Percentiles rank a stretch among this genome's conserved stretches.
Evolutionary conservation across 2,797 vertebrate species (phyloP).

Genomic region (Smutsia temminckii): DNA sequence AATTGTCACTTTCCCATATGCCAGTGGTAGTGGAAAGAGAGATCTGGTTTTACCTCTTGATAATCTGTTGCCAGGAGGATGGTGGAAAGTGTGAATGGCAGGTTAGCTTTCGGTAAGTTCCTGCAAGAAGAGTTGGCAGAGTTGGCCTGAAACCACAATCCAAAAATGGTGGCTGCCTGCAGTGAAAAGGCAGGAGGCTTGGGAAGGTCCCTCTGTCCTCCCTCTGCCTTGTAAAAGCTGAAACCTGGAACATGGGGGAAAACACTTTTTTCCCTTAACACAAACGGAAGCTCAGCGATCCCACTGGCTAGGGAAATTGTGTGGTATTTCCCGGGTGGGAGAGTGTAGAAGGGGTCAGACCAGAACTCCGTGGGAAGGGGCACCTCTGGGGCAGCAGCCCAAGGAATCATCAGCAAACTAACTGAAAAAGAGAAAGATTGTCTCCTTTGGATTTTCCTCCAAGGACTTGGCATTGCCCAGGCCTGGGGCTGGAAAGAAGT

Average conservation of each 20-base stretch:
- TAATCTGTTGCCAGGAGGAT: not conserved
- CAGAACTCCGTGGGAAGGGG: not conserved
- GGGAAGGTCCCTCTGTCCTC: not conserved
- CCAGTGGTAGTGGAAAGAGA: fast-evolving
- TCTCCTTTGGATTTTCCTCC: not conserved
- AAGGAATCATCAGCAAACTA: too few species aligned
- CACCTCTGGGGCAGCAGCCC: not conserved
- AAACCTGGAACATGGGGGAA: not conserved
- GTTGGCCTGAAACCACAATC: not conserved
- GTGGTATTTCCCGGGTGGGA: too few species aligned
- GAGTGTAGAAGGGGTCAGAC: not conserved
- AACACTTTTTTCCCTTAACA: not conserved
- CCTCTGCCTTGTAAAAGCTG: not conserved
- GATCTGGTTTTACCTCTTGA: not conserved
- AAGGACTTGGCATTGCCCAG: not conserved
- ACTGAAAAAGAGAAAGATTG: too few species aligned
- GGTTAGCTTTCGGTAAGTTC: not conserved
- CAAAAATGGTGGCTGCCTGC: not conserved
- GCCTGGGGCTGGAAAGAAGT: too few species aligned
- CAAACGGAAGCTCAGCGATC: not conserved
- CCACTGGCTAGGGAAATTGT: not conserved
- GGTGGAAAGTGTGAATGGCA: too few species aligned
- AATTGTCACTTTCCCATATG: not conserved
- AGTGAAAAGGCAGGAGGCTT: not conserved
- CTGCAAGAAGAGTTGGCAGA: not conserved